Evolutionary conservation across 23 tunicate species (phyloP), one percentile per base, ranked within the genome.

Genomic region (Styela clava): DNA sequence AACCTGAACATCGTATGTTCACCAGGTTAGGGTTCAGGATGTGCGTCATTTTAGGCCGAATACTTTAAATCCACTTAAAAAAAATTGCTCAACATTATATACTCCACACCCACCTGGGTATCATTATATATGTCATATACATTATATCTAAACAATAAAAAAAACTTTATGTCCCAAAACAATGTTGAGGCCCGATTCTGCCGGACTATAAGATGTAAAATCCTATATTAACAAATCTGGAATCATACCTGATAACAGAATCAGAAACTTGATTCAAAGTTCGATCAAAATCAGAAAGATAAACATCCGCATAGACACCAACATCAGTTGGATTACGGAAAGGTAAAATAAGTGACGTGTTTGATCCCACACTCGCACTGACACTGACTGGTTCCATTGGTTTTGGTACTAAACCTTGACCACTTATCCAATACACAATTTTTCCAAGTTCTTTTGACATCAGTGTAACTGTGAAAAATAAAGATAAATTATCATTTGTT

Each of bases 321-420:
- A 82, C 74, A 78, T 93, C 86, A 35, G 89, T 81, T 0, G 98
- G 98, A 69, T 88, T 93, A 20, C 84, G 83, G 89, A 87, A 93
- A 12, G 92, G 98, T n/a, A 93, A 80, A 35, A 93, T 85, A 21
- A 87, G 84, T 2, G 98, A 93, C 34, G 92, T 93, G 87, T 87
- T 84, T 24, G 98, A 93, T 9, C 91, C 88, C 1, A 88, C 83
- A 24, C 69, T 85, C 34, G 98, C 92, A 63, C 90, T 85, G 24
- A 88, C 88, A 63, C 93, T 87, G 44, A 88, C 44, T 32, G 98
- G 98, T 65, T 87, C 93, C 98, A 93, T 93, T n/a, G 87, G 86
- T 64, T 86, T 31, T 21, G 98, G 98, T 16, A 84, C 81, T 24
- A 82, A 44, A 0, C 98, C 98, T n/a, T 88, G 79, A 23, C 98